Evolutionary conservation across 2,113 vertebrate species (phyloP), one percentile per base, ranked within the genome.

Genomic region (Microtus pennsylvanicus): DNA sequence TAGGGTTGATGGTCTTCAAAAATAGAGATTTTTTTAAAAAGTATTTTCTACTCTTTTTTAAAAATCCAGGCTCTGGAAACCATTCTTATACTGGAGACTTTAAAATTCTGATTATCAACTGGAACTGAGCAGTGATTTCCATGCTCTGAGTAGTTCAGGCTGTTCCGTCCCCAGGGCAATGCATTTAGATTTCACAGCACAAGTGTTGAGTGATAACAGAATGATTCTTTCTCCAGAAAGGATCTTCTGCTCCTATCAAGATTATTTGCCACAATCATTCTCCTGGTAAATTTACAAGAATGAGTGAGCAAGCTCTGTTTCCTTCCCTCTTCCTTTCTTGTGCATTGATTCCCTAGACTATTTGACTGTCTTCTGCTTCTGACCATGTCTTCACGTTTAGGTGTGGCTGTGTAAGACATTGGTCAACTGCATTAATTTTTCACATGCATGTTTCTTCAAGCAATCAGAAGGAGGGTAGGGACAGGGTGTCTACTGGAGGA

Each of bases 91-190:
- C 22, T 26, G 8, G 12, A 81, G 67, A 75, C 33, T 69, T 42
- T 67, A 72, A 72, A 90, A 94, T 22, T 86, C 24, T 94, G 17
- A 21, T 78, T 96, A 92, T 82, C 30, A 69, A 83, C 80, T 93
- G 82, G 78, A 55, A 26, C 74, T 55, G 38, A 96, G 61, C 82
- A 91, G 82, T 70, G 87, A 93, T 94, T 78, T 96, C 17, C 28
- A 63, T 50, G 67, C 92, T 81, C 93, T 47, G 81, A 19, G 45
- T 61, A 89, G 38, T 87, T 50, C 69, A 13, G 93, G 52, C 61
- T 80, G 82, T 95, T 96, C 74, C 45, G 78, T 95, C 92, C 74
- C 83, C 38, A 26, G 74, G 90, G 52, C 45, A 87, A 90, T 91
- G 76, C 89, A 93, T 96, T 95, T 94, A 17, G 90, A 87, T 24